Evolutionary conservation across 1,140 invertebrate genomes (phyloP).

Genomic region (Aphelinus certus): DNA sequence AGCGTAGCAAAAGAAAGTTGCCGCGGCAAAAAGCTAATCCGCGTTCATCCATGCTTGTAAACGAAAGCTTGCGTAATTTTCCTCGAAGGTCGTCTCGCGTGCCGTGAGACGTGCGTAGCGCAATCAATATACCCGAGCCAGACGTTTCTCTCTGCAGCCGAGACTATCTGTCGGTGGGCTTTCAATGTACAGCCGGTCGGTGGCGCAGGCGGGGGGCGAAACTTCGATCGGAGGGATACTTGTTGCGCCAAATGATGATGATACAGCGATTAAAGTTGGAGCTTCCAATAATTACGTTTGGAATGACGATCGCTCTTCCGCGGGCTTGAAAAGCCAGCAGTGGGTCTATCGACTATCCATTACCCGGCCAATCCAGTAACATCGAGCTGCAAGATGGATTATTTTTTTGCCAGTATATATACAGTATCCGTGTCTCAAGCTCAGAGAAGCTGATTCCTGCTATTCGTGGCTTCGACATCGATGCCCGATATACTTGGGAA

Average conservation of each 20-base stretch:
- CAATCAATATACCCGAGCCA: background rate
- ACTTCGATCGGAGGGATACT: slow-evolving; percentile 24
- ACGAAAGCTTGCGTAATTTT: slow-evolving; percentile 9
- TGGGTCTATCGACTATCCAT: slow-evolving; percentile 16
- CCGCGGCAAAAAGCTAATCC: too few species aligned
- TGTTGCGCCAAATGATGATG: slow-evolving; percentile 27
- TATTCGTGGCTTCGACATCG: too few species aligned
- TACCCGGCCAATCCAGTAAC: background rate
- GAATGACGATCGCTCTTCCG: slow-evolving; percentile 19
- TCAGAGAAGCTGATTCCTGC: too few species aligned
- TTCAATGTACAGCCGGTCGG: too few species aligned
- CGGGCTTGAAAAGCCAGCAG: too few species aligned
- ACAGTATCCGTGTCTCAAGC: too few species aligned
- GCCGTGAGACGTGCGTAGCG: slow-evolving; percentile 1
- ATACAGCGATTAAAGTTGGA: slow-evolving; percentile 31
- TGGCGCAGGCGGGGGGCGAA: background rate
- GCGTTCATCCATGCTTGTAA: background rate
- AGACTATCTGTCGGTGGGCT: too few species aligned
- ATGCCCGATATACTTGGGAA: too few species aligned
- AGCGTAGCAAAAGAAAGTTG: too few species aligned
- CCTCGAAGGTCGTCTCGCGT: background rate
- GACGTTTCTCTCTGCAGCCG: too few species aligned
- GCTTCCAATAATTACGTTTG: slow-evolving; percentile 28
- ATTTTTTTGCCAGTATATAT: background rate
- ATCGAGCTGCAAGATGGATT: slow-evolving; percentile 6